These are phyloP conservation scores for Cavia aperea DNA, from an alignment of 2,113 vertebrate genomes.

Conservation along the genomic window DNA sequence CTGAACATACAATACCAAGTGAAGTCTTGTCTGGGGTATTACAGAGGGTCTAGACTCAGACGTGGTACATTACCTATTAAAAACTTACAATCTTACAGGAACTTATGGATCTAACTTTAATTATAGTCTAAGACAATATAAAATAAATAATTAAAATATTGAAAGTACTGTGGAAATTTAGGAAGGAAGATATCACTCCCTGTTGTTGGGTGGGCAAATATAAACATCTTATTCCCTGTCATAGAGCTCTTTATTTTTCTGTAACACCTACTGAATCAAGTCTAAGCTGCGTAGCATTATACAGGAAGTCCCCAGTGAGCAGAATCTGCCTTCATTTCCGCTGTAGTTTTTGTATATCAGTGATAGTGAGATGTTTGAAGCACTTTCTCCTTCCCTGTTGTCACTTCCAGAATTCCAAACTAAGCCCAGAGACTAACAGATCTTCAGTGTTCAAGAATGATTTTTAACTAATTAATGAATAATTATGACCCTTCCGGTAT, in stretches of 20 bases:
- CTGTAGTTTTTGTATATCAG: neutral
- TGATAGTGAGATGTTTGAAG: neutral
- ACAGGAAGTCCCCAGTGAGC: neutral
- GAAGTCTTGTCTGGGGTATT: neutral
- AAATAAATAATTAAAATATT: neutral
- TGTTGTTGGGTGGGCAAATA: neutral
- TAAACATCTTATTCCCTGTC: neutral
- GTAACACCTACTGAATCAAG: neutral
- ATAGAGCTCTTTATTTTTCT: neutral
- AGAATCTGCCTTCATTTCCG: neutral
- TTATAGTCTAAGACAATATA: neutral
- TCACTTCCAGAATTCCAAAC: neutral
- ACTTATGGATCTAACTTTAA: slow-evolving; percentile 13
- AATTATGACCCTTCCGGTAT: neutral
- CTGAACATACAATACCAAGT: neutral
- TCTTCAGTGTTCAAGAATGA: neutral
- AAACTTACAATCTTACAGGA: neutral
- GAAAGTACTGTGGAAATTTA: neutral
- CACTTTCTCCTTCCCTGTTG: neutral
- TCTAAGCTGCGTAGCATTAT: neutral
- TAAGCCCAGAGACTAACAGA: neutral
- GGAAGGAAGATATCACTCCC: neutral
- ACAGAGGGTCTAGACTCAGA: neutral
- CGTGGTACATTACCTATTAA: neutral
- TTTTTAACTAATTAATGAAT: neutral